Conservation (phyloP, 2,888 invertebrate species). For the Ochropleura leucogaster region DNA sequence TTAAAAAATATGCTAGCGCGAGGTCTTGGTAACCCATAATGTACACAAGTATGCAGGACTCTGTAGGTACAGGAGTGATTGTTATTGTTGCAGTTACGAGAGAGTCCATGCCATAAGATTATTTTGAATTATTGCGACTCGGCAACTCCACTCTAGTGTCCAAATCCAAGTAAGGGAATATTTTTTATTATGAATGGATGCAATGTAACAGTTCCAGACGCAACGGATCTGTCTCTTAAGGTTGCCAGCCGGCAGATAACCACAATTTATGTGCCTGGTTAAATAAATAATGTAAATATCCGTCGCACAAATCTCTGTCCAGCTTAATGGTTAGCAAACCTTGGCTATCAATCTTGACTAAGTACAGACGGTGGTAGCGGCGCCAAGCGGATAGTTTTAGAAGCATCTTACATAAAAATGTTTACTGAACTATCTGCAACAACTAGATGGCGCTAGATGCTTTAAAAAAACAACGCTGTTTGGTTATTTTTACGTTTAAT, state of each 20-base stretch:
- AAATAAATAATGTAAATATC: slow-evolving; percentile 60
- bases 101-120: not conserved
- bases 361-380: slow-evolving; percentile 31
- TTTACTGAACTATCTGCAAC: not conserved
- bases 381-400: slow-evolving; percentile 23
- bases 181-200: not conserved
- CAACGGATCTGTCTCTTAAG: slow-evolving; percentile 20
- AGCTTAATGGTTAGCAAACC: slow-evolving; percentile 56
- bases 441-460: slow-evolving; percentile 44
- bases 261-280: slow-evolving; percentile 51
- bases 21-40: too few species aligned
- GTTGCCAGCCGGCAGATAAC: slow-evolving; percentile 35
- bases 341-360: slow-evolving; percentile 52
- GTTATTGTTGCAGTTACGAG: not conserved
- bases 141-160: not conserved
- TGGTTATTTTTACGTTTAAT: slow-evolving; percentile 48
- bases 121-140: not conserved
- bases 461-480: slow-evolving; percentile 42
- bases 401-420: slow-evolving; percentile 21
- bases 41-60: too few species aligned
- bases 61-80: not conserved
- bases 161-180: not conserved
- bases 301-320: slow-evolving; percentile 58
- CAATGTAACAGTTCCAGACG: slow-evolving; percentile 20
- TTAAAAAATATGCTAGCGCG: too few species aligned